Base-by-base conservation (phyloP, 1,140 invertebrate species). In the Drosophila pruinosa region DNA sequence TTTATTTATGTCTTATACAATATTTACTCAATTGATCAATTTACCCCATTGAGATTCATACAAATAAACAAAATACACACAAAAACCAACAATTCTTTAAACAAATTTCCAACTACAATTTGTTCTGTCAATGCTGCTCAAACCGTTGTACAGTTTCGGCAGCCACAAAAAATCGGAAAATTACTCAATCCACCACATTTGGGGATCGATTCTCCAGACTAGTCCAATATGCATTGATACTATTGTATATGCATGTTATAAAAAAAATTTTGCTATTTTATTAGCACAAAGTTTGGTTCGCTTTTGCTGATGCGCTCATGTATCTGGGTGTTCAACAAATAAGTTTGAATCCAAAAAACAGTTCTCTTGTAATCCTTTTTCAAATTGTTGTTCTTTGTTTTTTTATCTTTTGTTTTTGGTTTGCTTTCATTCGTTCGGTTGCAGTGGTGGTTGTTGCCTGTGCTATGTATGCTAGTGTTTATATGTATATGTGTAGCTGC, bases 381-480 rank as follows among this genome's bases (percentile, higher is more conserved):
- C 26, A 47, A 36, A 21, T 1, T 10, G 26, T 38, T 12, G n/a
- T 8, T 38, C 36, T 36, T 68, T 52, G 38, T 24, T 3, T 56
- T 56, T 12, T 21, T 28, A 14, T 4, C 26, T 34, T n/a, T 59
- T 26, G 5, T 15, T 45, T 39, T 52, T 21, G 43, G 19, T 43
- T 65, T 72, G 50, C 22, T 61, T 71, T 64, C 64, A 57, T 62
- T 75, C 72, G 76, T 74, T 85, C 80, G 80, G 80, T 64, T 85
- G 80, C 74, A 86, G 80, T 86, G 81, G 80, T 85, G 81, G 80
- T 80, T 76, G 45, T 85, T 74, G 80, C 81, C 81, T 79, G 68
- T 86, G 76, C 81, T 76, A 63, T 70, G 53, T 70, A 24, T 74
- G 14, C 15, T 14, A 41, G 38, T 72, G 45, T 59, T n/a, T 41